Conservation (phyloP, 2,797 vertebrate species). For the Picus viridis region DNA sequence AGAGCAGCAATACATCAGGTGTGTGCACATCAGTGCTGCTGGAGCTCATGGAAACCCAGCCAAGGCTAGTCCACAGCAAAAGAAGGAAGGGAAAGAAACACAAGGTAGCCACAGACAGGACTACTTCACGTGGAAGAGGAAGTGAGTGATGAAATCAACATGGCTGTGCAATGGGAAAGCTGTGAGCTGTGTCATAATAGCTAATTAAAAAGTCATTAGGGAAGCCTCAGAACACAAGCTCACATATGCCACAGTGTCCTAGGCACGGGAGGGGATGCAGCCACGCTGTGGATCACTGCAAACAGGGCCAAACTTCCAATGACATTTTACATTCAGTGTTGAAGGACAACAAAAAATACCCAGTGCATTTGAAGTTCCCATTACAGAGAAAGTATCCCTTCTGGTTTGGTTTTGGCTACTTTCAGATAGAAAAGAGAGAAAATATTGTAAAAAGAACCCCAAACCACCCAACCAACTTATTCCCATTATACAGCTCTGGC, state of each 20-base stretch:
- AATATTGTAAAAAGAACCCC: not conserved
- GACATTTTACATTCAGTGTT: not conserved
- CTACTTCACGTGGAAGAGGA: not conserved
- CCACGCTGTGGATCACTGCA: not conserved
- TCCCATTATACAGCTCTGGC: not conserved
- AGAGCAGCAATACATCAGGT: not conserved
- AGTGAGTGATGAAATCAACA: not conserved
- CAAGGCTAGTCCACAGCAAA: not conserved
- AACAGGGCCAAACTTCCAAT: not conserved
- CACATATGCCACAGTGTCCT: not conserved
- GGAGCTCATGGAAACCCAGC: not conserved
- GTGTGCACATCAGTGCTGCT: fast-evolving
- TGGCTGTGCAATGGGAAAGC: not conserved
- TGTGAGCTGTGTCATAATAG: not conserved
- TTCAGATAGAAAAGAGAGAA: not conserved
- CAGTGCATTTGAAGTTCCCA: not conserved
- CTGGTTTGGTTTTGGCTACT: not conserved
- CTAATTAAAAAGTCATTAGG: slow-evolving; percentile 16
- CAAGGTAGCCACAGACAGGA: not conserved
- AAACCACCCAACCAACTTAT: not conserved
- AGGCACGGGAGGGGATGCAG: not conserved
- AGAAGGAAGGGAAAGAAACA: not conserved
- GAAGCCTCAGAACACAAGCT: not conserved
- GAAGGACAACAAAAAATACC: not conserved
- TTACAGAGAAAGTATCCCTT: not conserved